Evolutionary conservation across 2,888 invertebrate genomes (phyloP), one percentile per base, ranked within the genome.

Genomic region (Melanophora roralis): DNA sequence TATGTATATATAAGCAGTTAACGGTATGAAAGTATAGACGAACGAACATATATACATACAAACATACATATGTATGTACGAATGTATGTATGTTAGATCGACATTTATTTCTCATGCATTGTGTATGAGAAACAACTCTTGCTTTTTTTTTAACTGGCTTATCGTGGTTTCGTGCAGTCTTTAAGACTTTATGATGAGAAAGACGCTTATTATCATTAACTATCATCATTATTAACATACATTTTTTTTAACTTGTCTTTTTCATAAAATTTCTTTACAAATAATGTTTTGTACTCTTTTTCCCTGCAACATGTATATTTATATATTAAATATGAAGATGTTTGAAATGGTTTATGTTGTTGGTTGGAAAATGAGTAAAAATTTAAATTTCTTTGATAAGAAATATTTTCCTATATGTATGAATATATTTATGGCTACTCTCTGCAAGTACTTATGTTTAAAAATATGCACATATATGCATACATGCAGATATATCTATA

Each of bases 301-400:
- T 32, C 8, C 43, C 19, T 51, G 23, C 8, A 40, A 19, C 11
- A 11, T 51, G 27, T 38, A n/a, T 47, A 8, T 40, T 7, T 53
- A 14, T 14, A 9, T 40, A 38, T 51, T 47, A n/a, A 11, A 7
- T 12, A n/a, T 49, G 23, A 23, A 21, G 9, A 0, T 51, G n/a
- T 40, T 32, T 9, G 11, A 23, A 23, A 27, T 59, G 23, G 12
- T 34, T 51, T 32, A 71, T 53, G 43, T 64, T 64, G 45, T 55
- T 55, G 43, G 34, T 71, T 14, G 53, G 27, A 64, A 64, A 64
- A 47, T 64, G 14, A 62, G 43, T 53, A 62, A 57, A 45, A 36
- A 9, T 36, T 23, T 27, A 8, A 21, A 36, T 32, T 27, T 1
- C n/a, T 16, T 36, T 68, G 36, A 3, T 4, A n/a, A 12, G 12